Percentiles rank a stretch among this genome's conserved stretches.
Conservation (phyloP, 1,140 invertebrate species). For the Plectrocnemia conspersa region DNA sequence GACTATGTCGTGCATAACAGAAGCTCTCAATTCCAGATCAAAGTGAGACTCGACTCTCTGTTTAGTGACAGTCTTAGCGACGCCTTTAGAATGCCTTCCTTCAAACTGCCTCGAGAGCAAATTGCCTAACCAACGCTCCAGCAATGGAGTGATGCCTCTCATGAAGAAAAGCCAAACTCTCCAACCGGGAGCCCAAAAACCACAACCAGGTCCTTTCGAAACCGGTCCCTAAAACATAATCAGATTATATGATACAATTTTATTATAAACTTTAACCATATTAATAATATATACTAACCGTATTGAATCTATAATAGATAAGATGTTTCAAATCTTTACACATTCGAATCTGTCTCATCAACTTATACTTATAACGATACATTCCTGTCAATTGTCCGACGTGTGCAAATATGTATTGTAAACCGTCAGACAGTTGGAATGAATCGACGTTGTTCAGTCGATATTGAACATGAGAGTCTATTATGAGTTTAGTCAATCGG, state of each 20-base stretch:
- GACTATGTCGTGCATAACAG: slow-evolving; percentile 99
- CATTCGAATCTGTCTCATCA: slow-evolving; percentile 99
- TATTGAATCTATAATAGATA: slow-evolving; percentile 99
- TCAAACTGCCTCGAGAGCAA: slow-evolving; percentile 97
- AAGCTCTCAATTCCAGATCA: slow-evolving; percentile 95
- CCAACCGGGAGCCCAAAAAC: slow-evolving; percentile 99
- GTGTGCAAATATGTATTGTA: slow-evolving; percentile 99
- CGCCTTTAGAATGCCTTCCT: slow-evolving; percentile 96
- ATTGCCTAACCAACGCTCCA: slow-evolving; percentile 98
- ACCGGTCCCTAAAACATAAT: slow-evolving; percentile 74
- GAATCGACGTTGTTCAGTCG: slow-evolving; percentile 98
- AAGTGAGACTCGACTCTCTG: slow-evolving; percentile 99
- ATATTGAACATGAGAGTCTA: slow-evolving; percentile 99
- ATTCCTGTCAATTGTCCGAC: slow-evolving; percentile 99
- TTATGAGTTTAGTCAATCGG: slow-evolving; percentile 94
- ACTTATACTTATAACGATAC: slow-evolving; percentile 99
- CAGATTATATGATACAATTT: slow-evolving; percentile 20
- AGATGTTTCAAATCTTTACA: slow-evolving; percentile 99
- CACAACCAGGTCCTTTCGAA: slow-evolving; percentile 98
- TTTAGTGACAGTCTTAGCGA: slow-evolving; percentile 99
- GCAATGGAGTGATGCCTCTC: slow-evolving; percentile 94
- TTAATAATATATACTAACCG: slow-evolving; percentile 58
- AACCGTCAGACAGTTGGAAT: slow-evolving; percentile 95
- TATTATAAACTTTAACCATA: slow-evolving; percentile 14
- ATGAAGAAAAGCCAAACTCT: slow-evolving; percentile 99